phyloP scores from a whole-genome alignment of 2,113 vertebrate species.

The Antechinus stuartii region DNA sequence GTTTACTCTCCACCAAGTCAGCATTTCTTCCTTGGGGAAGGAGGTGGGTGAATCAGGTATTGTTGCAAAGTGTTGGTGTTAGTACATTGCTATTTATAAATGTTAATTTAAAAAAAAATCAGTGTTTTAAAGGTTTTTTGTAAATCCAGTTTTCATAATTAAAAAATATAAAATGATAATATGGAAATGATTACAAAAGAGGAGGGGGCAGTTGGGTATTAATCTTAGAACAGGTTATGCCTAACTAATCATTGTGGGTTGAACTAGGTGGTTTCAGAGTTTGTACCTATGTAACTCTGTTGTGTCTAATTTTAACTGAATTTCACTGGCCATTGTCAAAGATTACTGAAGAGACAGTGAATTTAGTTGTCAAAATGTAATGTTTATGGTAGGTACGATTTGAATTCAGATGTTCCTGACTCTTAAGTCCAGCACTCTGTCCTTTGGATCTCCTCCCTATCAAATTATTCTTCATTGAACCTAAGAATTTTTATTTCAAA shows the following conservation, averaged over 20 bases:
- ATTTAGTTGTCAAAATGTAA: neutral
- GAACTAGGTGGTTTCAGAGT: neutral
- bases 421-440: too few species aligned
- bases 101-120: neutral
- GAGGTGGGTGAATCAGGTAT: neutral
- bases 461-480: too few species aligned
- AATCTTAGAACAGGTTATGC: neutral
- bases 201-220: neutral
- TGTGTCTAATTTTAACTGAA: neutral
- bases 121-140: neutral
- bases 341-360: neutral
- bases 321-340: neutral
- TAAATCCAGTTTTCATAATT: constrained; percentile 5
- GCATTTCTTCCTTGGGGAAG: constrained; percentile 1
- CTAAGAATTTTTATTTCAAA: too few species aligned
- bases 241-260: neutral
- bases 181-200: neutral
- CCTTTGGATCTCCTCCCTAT: too few species aligned
- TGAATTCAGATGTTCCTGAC: too few species aligned
- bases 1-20: neutral
- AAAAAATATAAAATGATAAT: neutral
- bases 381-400: too few species aligned
- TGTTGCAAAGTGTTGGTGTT: neutral
- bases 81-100: neutral
- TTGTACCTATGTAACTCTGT: neutral